Percentiles rank a stretch among this genome's conserved stretches.
Evolutionary conservation across 2,797 vertebrate genomes (phyloP).

Genomic region (Lacerta agilis): DNA sequence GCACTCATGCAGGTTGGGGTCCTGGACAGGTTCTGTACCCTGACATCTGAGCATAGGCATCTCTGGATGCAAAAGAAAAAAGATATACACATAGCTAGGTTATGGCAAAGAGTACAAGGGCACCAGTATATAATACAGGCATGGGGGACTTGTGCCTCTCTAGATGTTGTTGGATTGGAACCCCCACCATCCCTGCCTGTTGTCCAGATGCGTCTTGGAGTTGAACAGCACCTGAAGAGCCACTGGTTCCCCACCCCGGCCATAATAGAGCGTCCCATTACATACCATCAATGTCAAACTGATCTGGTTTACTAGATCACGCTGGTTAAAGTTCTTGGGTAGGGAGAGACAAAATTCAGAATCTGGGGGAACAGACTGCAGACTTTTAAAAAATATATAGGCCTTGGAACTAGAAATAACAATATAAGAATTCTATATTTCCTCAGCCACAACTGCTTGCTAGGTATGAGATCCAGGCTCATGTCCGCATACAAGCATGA

Average conservation of each 20-base stretch:
- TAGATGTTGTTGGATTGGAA: too few species aligned
- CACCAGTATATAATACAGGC: too few species aligned
- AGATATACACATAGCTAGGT: background rate
- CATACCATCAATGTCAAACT: background rate
- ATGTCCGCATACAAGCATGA: background rate
- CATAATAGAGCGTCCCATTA: background rate
- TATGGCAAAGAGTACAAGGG: background rate
- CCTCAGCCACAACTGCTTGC: background rate
- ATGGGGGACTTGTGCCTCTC: too few species aligned
- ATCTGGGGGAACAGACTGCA: background rate
- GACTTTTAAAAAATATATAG: background rate
- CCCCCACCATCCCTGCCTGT: too few species aligned
- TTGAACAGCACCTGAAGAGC: too few species aligned
- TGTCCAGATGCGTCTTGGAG: too few species aligned
- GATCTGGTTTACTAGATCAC: background rate
- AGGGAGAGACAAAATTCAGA: background rate
- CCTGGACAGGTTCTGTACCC: background rate
- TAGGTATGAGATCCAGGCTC: background rate
- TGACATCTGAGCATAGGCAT: background rate
- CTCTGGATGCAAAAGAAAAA: background rate
- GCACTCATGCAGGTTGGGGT: background rate
- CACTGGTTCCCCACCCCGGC: too few species aligned
- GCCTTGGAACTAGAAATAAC: background rate
- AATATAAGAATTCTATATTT: too few species aligned
- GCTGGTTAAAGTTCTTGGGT: background rate